Evolutionary conservation across 2,113 vertebrate species (phyloP), one percentile per base, ranked within the genome.

Genomic region (Lynx canadensis): DNA sequence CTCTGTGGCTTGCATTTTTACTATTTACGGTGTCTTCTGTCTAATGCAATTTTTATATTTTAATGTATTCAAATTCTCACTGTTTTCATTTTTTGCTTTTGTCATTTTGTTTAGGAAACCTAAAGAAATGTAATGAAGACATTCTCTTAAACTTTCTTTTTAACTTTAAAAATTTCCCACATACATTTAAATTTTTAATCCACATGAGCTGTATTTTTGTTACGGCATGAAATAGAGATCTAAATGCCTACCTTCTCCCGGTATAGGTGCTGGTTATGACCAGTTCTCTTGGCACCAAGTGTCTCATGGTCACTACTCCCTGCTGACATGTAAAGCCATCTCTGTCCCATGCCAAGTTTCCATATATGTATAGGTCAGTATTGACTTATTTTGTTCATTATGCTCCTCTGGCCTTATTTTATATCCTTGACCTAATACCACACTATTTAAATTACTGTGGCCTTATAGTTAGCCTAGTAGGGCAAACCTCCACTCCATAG

Each of bases 11-110:
- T 95, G 23, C 10, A 52, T 88, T 91, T 91, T 86, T 52, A 82
- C 21, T 66, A 6, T 90, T 65, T 41, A 76, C 45, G 27, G 33
- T 65, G 8, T 78, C 71, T 69, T 93, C 65, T 95, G 14, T 63
- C 27, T 90, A 86, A 86, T 89, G 41, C 18, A 25, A 25, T 87
- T 86, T 94, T 92, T 66, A 29, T 60, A 94, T 74, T 89, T 82
- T 86, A 92, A 63, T 79, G 3, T 94, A 57, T 96, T 92, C 36
- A 92, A 74, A 79, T 91, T 71, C 52, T 94, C 82, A 85, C 14
- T 71, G 27, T 85, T 85, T 41, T 78, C 33, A 29, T 38, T 96
- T 91, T 91, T 60, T 82, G 21, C 25, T 97, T 94, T 76, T 48
- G 27, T 33, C 48, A 10, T 94, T 94, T 92, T 86, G 29, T 71